Conservation (phyloP, 1,140 invertebrate genomes). For the Contarinia nasturtii region DNA sequence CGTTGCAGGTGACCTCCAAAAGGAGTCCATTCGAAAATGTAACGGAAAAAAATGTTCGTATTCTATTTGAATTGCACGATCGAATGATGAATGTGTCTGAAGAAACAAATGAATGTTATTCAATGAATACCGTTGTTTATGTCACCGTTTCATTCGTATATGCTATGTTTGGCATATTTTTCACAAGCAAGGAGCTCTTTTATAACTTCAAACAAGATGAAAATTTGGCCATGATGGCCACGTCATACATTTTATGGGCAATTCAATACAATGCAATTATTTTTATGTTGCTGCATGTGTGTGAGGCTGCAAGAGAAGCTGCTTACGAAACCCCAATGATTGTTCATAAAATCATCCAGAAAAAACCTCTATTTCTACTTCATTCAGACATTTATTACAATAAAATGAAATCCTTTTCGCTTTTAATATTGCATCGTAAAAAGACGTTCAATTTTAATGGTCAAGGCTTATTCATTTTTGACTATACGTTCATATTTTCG, state of each 20-base stretch:
- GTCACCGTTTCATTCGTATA: conserved; percentile 21
- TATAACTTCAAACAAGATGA: conserved; percentile 9
- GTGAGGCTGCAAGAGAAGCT: conserved; percentile 18
- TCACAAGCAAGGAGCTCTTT: conserved; percentile 16
- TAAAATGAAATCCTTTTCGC: conserved; percentile 23
- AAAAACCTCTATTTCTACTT: conserved; percentile 22
- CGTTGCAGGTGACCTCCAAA: too few relatives aligned
- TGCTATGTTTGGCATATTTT: conserved; percentile 20
- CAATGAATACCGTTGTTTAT: conserved; percentile 19
- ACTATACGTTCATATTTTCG: conserved; percentile 24
- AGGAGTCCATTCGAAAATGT: too few relatives aligned
- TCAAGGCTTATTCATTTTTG: conserved; percentile 18
- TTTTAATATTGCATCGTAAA: conserved; percentile 22
- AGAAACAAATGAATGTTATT: conserved; percentile 14
- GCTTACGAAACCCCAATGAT: conserved; percentile 23
- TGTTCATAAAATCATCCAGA: conserved; percentile 24
- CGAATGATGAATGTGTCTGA: background rate
- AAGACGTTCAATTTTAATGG: conserved; percentile 22
- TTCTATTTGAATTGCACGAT: conserved; percentile 3
- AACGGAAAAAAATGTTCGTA: background rate
- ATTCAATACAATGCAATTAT: conserved; percentile 8
- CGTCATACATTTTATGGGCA: conserved; percentile 1
- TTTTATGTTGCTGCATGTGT: conserved; percentile 19
- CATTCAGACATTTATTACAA: conserved; percentile 22
- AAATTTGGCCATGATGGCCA: background rate